A percentile compares a stretch with the other conserved stretches of the same genome.
Evolutionary conservation across 2,888 invertebrate genomes (phyloP).

Genomic region (Clivina fossor): DNA sequence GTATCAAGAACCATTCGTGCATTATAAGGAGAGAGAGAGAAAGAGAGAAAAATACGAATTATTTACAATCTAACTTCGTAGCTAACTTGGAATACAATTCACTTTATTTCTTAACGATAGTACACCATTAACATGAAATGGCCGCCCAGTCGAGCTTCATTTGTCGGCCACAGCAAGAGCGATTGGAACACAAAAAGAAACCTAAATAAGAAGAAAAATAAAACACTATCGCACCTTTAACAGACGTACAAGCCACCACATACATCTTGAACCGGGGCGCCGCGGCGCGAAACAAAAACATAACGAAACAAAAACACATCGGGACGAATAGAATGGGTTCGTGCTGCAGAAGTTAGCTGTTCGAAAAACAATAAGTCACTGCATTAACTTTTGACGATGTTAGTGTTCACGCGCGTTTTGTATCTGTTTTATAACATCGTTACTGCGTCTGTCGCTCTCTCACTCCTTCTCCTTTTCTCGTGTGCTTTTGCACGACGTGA

Average conservation of each 20-base stretch:
- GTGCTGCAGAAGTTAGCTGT: slow-evolving; percentile 32
- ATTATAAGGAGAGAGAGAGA: too few relatives aligned
- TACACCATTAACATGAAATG: slow-evolving; percentile 19
- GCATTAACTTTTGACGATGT: slow-evolving; percentile 38
- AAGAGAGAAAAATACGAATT: too few relatives aligned
- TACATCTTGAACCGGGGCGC: slow-evolving; percentile 1
- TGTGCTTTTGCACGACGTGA: slow-evolving; percentile 45
- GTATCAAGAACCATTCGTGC: too few relatives aligned
- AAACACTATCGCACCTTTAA: too few relatives aligned
- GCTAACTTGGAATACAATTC: slow-evolving; percentile 24
- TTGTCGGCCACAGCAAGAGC: too few relatives aligned
- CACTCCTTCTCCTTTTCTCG: too few relatives aligned
- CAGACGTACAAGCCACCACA: slow-evolving; percentile 2
- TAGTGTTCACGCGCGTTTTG: slow-evolving; percentile 19
- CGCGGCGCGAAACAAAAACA: slow-evolving; percentile 22
- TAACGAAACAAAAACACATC: too few relatives aligned
- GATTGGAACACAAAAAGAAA: too few relatives aligned
- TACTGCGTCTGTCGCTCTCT: too few relatives aligned
- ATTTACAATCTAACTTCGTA: slow-evolving; percentile 20
- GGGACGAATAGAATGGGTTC: too few relatives aligned
- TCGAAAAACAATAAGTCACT: slow-evolving; percentile 40
- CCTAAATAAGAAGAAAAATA: too few relatives aligned
- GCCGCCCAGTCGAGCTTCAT: too few relatives aligned
- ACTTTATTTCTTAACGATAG: slow-evolving; percentile 27
- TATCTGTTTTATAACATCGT: slow-evolving; percentile 50